A percentile compares a stretch with the other conserved stretches of the same genome.
Evolutionary conservation across 92 coral and sea anemone genomes (phyloP).

Genomic region (Phymanthus crucifer): DNA sequence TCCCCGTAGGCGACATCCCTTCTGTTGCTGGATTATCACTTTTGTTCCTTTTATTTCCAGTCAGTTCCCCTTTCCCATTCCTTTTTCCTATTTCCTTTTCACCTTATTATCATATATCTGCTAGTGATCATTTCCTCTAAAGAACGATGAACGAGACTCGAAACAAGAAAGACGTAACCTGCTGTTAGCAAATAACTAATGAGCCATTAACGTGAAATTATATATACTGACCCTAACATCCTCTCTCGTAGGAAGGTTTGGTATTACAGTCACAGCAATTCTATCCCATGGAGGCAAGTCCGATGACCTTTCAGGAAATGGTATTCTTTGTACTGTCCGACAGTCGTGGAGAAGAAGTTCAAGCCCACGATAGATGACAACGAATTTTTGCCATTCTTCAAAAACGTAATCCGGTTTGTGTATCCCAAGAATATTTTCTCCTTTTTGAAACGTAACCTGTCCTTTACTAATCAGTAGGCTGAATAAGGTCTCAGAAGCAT

Average conservation of each 20-base stretch:
- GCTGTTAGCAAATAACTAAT: neutral
- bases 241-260: slow-evolving; percentile 37
- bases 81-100: too few species aligned
- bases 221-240: slow-evolving; percentile 35
- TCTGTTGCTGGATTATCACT: too few species aligned
- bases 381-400: slow-evolving; percentile 65
- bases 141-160: too few species aligned
- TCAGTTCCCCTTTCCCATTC: too few species aligned
- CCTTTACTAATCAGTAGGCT: slow-evolving; percentile 39
- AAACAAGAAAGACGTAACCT: neutral
- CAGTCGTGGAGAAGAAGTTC: slow-evolving; percentile 49
- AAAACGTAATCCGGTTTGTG: slow-evolving; percentile 49
- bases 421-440: slow-evolving; percentile 40
- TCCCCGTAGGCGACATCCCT: too few species aligned
- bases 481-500: slow-evolving; percentile 45
- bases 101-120: too few species aligned
- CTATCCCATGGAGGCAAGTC: slow-evolving; percentile 48
- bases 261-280: slow-evolving; percentile 38
- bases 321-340: slow-evolving; percentile 36
- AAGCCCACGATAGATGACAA: slow-evolving; percentile 51
- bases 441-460: slow-evolving; percentile 36
- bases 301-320: slow-evolving; percentile 25
- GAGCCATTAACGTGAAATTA: neutral
- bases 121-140: too few species aligned
- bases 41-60: too few species aligned